Evolutionary conservation across 2,888 invertebrate species (phyloP).

Genomic region (Cheilosia grossa): DNA sequence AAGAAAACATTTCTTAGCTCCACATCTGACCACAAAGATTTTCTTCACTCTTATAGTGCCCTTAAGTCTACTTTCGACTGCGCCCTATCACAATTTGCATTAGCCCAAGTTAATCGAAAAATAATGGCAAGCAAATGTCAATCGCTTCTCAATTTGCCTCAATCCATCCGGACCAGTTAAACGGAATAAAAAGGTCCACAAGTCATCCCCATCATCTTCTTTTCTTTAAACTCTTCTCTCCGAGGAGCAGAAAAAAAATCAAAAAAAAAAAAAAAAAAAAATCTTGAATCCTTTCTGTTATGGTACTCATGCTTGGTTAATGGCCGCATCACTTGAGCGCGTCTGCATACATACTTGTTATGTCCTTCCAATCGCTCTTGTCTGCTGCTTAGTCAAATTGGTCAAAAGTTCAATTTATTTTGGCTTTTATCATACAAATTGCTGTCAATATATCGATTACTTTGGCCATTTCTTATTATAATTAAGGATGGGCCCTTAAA

Average conservation of each 20-base stretch:
- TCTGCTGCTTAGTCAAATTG: slow-evolving; percentile 66
- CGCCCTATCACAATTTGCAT: slow-evolving; percentile 25
- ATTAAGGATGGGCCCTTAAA: slow-evolving; percentile 46
- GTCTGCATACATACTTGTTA: slow-evolving; percentile 21
- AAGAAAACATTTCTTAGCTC: too few species aligned
- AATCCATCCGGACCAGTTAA: neutral
- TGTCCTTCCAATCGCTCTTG: slow-evolving; percentile 24
- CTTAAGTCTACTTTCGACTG: neutral
- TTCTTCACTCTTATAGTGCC: neutral
- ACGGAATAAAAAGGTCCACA: slow-evolving; percentile 17
- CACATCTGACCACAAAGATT: slow-evolving; percentile 2
- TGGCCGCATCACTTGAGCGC: slow-evolving; percentile 47
- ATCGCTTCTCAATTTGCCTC: slow-evolving; percentile 60
- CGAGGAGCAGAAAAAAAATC: slow-evolving; percentile 18
- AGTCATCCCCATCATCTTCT: slow-evolving; percentile 38
- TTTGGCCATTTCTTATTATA: slow-evolving; percentile 55
- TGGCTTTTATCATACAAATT: slow-evolving; percentile 74
- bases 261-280: neutral
- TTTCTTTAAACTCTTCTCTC: slow-evolving; percentile 35
- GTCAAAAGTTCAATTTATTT: slow-evolving; percentile 72
- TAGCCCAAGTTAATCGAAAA: slow-evolving; percentile 64
- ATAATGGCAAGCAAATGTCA: slow-evolving; percentile 69
- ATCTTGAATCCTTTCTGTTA: slow-evolving; percentile 40
- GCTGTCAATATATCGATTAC: slow-evolving; percentile 74
- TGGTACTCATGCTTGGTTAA: slow-evolving; percentile 28